phyloP scores from a whole-genome alignment of 2,888 invertebrate genomes.

The Caenorhabditis angaria region DNA sequence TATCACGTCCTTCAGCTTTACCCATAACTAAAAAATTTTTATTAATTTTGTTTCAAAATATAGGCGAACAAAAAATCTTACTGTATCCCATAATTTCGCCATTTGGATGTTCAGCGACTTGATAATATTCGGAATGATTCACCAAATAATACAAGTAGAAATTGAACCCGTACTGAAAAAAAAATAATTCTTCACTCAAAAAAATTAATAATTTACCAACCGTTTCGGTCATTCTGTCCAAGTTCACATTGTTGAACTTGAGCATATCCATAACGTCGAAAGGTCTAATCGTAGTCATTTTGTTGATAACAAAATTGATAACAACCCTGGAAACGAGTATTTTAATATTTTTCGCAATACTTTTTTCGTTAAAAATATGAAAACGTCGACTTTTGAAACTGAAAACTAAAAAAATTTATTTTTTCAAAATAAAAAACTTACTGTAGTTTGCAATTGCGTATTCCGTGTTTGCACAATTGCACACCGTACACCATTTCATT shows the following conservation, averaged over 20 bases:
- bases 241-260: constrained; percentile 77
- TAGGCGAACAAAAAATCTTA: constrained; percentile 76
- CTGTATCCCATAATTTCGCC: constrained; percentile 99
- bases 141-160: constrained; percentile 97
- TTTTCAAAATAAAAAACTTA: constrained; percentile 5
- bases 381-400: not conserved
- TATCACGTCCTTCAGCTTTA: constrained; percentile 93
- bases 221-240: constrained; percentile 96
- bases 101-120: constrained; percentile 92
- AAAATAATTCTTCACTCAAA: constrained; percentile 71
- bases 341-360: not conserved
- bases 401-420: constrained; percentile 8
- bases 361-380: constrained; percentile 1
- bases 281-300: constrained; percentile 56
- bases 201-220: constrained; percentile 72
- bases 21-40: constrained; percentile 89
- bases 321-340: not conserved
- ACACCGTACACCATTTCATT: constrained; percentile 15
- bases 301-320: not conserved
- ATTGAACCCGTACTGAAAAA: constrained; percentile 74
- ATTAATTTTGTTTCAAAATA: too few species aligned
- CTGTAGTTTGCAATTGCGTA: not conserved
- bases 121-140: constrained; percentile 98
- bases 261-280: constrained; percentile 62
- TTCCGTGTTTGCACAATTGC: constrained; percentile 22